These are phyloP conservation scores for Phorcus lineatus DNA, from an alignment of 2,888 invertebrate species.

Conservation along the genomic window DNA sequence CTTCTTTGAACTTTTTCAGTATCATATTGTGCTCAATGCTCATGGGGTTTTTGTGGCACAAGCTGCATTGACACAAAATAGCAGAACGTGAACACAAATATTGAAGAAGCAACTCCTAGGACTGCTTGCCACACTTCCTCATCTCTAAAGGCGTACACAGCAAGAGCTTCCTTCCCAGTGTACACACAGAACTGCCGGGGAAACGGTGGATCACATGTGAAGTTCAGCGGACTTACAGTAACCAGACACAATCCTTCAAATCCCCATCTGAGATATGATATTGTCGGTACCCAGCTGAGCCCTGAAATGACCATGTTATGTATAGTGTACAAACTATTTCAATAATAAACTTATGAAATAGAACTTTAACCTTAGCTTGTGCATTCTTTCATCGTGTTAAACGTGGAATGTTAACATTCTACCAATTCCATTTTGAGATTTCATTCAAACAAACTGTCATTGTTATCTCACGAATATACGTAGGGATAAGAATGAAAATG, in stretches of 20 bases:
- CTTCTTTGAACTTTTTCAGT: too few species aligned
- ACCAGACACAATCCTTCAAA: constrained; percentile 62
- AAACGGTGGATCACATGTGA: constrained; percentile 48
- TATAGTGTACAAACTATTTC: not conserved
- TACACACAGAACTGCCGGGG: constrained; percentile 49
- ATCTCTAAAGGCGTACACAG: constrained; percentile 55
- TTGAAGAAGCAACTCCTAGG: constrained; percentile 49
- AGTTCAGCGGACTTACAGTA: constrained; percentile 55
- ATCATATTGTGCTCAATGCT: too few species aligned
- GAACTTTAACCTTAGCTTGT: too few species aligned
- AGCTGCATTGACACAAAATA: constrained; percentile 58
- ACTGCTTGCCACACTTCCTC: constrained; percentile 52
- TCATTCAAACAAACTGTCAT: too few species aligned
- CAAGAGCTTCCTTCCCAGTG: constrained; percentile 58
- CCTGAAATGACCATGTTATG: constrained; percentile 45
- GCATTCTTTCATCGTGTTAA: too few species aligned
- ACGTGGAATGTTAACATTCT: too few species aligned
- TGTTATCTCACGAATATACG: too few species aligned
- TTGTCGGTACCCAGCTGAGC: constrained; percentile 60
- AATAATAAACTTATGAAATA: too few species aligned
- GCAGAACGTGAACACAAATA: constrained; percentile 53
- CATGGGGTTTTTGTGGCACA: constrained; percentile 66
- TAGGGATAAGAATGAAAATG: too few species aligned
- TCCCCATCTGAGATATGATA: constrained; percentile 69
- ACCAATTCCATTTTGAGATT: too few species aligned